These are phyloP conservation scores for Zygothrica quintamaculata DNA, from an alignment of 2,888 invertebrate species.

Conservation along the genomic window DNA sequence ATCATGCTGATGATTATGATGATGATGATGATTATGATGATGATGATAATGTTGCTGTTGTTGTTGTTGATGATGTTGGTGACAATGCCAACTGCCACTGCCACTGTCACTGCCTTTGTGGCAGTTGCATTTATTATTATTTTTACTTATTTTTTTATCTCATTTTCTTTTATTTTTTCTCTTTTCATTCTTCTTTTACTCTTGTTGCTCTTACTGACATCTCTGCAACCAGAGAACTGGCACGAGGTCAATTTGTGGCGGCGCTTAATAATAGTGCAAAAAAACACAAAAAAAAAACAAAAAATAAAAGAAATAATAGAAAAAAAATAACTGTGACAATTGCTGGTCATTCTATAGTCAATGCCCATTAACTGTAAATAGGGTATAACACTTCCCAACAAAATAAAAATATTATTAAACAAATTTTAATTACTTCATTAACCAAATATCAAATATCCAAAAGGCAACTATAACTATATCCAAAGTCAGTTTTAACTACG, in stretches of 20 bases:
- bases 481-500: too few species aligned
- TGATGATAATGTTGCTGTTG: constrained; percentile 1
- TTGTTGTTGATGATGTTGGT: constrained; percentile 40
- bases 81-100: constrained; percentile 25
- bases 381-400: not conserved
- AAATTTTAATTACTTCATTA: too few species aligned
- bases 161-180: too few species aligned
- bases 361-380: constrained; percentile 28
- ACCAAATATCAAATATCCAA: too few species aligned
- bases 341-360: constrained; percentile 43
- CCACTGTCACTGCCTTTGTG: not conserved
- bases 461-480: too few species aligned
- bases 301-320: constrained; percentile 3
- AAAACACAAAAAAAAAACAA: constrained; percentile 5
- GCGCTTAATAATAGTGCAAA: constrained; percentile 62
- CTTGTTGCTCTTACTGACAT: too few species aligned
- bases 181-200: too few species aligned
- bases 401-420: too few species aligned
- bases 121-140: constrained; percentile 39
- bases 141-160: constrained; percentile 8
- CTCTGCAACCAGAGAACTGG: constrained; percentile 40
- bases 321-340: constrained; percentile 25
- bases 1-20: not conserved
- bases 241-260: constrained; percentile 73
- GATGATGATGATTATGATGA: not conserved